Base-by-base conservation (phyloP, 2,113 vertebrate species). In the Syngnathus scovelli region DNA sequence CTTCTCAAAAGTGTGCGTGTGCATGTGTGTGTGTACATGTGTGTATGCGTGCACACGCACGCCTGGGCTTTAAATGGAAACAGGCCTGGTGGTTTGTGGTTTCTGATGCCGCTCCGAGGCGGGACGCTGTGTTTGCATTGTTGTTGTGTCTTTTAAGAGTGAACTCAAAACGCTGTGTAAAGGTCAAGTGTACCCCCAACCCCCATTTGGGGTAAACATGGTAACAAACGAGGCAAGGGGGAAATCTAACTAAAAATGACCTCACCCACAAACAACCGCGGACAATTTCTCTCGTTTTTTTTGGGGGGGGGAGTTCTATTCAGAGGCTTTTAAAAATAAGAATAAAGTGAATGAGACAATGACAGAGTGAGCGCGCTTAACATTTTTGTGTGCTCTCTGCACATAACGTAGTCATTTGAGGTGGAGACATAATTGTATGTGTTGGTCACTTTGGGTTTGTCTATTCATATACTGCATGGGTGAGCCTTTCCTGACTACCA, bases 11-110 rank as follows among this genome's bases (percentile, higher is more conserved):
- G 37, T 46, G 44, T 48, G 66, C 71, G 49, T 60, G 27, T 71
- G 68, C 38, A 52, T 41, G 43, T 56, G 37, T 55, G 27, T 18
- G 41, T 13, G 52, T 52, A 16, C 54, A 44, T 60, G 48, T 76
- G 52, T 60, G 38, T 67, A 59, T 41, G 48, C 33, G 62, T n/a
- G 18, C 6, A 18, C 18, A n/a, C 41, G 64, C 67, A 65, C 8
- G 15, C 78, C 76, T 61, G 75, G 59, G 77, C 81, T 84, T 49
- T 86, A 86, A 87, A 87, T 89, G 83, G 85, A 89, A 87, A 79
- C 83, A 87, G 84, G 79, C 78, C 61, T 46, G 61, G 39, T 76
- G 83, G 83, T 86, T 81, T 80, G 84, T 2, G 84, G 81, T 77
- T 80, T 74, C 62, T 71, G 72, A 79, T 82, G 78, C 73, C 72